These are phyloP conservation scores for Drosophila percnosoma DNA, from an alignment of 2,888 invertebrate species.

Conservation along the genomic window DNA sequence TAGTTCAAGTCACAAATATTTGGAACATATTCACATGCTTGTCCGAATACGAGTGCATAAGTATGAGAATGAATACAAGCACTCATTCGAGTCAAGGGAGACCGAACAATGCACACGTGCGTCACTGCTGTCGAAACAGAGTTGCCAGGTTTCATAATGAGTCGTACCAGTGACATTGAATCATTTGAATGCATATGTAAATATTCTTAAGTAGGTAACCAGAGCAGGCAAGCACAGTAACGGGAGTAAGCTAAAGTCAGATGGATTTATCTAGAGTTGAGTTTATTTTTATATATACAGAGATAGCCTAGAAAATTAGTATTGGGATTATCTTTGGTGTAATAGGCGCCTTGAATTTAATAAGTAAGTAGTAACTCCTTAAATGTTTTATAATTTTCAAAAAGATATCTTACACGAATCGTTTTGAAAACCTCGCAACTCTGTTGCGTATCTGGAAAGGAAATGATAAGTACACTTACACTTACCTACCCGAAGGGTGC, in stretches of 20 bases:
- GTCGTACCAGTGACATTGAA: not conserved
- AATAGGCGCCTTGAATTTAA: not conserved
- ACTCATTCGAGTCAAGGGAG: slow-evolving; percentile 18
- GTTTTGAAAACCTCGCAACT: slow-evolving; percentile 35
- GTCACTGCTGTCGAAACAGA: slow-evolving; percentile 19
- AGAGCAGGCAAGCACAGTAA: not conserved
- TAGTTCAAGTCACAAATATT: slow-evolving; percentile 52
- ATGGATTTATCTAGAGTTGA: not conserved
- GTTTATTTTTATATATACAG: not conserved
- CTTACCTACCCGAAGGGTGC: slow-evolving; percentile 37
- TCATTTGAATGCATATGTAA: not conserved
- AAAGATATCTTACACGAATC: not conserved
- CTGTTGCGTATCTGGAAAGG: slow-evolving; percentile 54
- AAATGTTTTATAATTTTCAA: not conserved
- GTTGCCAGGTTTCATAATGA: slow-evolving; percentile 28
- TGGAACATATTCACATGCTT: slow-evolving; percentile 24
- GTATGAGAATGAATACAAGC: not conserved
- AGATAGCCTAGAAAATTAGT: not conserved
- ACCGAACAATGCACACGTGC: slow-evolving; percentile 35
- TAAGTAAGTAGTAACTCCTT: not conserved
- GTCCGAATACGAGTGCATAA: not conserved
- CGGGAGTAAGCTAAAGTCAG: not conserved
- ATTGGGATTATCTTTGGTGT: not conserved
- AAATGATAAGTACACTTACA: slow-evolving; percentile 56
- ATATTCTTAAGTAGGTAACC: not conserved